Conservation (phyloP, 2,888 invertebrate genomes). For the Sarcophaga rosellei region DNA sequence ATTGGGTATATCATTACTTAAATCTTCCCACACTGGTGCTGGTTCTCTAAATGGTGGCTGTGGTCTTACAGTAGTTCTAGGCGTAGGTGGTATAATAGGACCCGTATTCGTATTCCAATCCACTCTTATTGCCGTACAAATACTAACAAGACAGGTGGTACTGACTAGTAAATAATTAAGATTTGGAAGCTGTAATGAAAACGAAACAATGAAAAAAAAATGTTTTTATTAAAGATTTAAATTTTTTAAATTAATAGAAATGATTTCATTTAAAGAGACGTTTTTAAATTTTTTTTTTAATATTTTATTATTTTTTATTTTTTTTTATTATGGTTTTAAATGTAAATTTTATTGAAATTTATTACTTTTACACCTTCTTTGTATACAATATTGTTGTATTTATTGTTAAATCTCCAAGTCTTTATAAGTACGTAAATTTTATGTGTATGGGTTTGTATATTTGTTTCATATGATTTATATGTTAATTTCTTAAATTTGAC, state of each 20-base stretch:
- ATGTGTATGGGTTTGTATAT: no score
- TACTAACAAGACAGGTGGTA: conserved; percentile 75
- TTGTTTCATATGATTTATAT: conserved; percentile 41
- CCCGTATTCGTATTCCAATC: conserved; percentile 85
- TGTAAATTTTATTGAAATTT: neutral
- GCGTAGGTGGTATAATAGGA: conserved; percentile 84
- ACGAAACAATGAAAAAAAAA: neutral
- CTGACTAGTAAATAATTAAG: conserved; percentile 77
- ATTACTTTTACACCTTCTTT: neutral
- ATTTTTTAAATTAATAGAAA: neutral
- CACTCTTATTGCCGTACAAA: conserved; percentile 84
- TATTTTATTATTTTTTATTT: neutral
- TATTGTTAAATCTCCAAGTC: conserved; percentile 32
- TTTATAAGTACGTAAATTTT: neutral
- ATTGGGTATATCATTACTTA: conserved; percentile 83
- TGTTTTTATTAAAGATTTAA: neutral
- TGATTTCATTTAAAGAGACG: conserved; percentile 1
- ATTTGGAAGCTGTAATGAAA: conserved; percentile 72
- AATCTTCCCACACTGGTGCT: conserved; percentile 85
- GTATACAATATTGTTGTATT: conserved; percentile 10
- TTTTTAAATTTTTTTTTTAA: conserved; percentile 14
- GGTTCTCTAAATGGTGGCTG: conserved; percentile 83
- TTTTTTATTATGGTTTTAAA: no score
- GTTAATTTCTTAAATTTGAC: conserved; percentile 55
- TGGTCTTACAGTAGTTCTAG: conserved; percentile 82